Evolutionary conservation across 2,888 invertebrate species (phyloP).

Genomic region (Hypena proboscidalis): DNA sequence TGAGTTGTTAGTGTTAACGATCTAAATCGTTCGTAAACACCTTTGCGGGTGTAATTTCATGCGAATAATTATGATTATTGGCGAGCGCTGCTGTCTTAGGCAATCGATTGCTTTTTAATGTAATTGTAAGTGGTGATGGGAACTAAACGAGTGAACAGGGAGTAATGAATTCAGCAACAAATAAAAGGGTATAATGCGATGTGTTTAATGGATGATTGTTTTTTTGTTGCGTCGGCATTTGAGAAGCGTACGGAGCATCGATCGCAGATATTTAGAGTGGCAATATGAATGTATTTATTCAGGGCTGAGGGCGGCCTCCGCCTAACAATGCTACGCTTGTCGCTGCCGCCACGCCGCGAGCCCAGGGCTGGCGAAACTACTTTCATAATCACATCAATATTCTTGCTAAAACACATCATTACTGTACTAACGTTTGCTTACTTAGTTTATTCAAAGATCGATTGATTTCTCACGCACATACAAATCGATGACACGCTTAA

Average conservation of each 20-base stretch:
- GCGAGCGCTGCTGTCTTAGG: conserved; percentile 10
- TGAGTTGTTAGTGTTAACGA: conserved; percentile 82
- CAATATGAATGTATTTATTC: conserved; percentile 86
- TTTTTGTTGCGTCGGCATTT: conserved; percentile 55
- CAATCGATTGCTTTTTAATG: conserved; percentile 12
- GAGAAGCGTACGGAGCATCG: conserved; percentile 59
- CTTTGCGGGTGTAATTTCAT: conserved; percentile 48
- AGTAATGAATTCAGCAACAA: conserved; percentile 30
- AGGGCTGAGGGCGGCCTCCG: conserved; percentile 77
- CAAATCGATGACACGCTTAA: no score
- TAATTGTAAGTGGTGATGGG: conserved; percentile 5
- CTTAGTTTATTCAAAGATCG: background rate
- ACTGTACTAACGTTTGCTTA: no score
- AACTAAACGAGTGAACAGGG: conserved; percentile 2
- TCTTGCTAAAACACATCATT: background rate
- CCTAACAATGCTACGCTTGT: conserved; percentile 85
- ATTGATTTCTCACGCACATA: no score
- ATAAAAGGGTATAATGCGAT: conserved; percentile 43
- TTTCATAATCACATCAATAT: conserved; percentile 13
- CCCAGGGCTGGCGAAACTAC: conserved; percentile 63
- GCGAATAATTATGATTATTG: conserved; percentile 25
- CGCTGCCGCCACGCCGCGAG: conserved; percentile 62
- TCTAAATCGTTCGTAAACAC: conserved; percentile 64
- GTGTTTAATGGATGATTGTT: conserved; percentile 44
- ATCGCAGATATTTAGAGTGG: conserved; percentile 81